These are phyloP conservation scores for Smutsia temminckii DNA, from an alignment of 2,797 vertebrate species.

Conservation along the genomic window DNA sequence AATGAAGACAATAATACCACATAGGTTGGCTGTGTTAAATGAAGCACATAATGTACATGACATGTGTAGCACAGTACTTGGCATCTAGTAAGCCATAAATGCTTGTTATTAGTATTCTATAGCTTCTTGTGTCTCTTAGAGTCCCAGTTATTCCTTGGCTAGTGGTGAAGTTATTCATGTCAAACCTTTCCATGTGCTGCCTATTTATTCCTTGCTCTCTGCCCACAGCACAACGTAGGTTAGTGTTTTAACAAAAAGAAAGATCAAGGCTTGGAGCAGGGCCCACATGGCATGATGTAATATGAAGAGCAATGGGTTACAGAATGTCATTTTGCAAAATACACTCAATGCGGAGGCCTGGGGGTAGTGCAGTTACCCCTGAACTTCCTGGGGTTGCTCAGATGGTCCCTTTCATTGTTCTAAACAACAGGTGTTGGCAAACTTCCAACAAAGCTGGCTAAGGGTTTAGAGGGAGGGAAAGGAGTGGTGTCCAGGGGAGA, in stretches of 20 bases:
- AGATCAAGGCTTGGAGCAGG: background rate
- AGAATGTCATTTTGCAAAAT: background rate
- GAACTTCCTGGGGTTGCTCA: background rate
- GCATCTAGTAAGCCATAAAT: background rate
- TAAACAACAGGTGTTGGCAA: constrained; percentile 8
- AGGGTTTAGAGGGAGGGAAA: background rate
- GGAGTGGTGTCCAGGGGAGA: background rate
- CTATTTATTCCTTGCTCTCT: background rate
- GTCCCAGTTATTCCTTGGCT: background rate
- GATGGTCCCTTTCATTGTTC: background rate
- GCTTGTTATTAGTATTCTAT: background rate
- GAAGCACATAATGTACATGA: background rate
- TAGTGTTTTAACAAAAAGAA: background rate
- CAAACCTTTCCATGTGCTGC: background rate
- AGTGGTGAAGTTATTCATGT: background rate
- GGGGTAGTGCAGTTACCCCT: background rate
- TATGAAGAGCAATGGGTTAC: background rate
- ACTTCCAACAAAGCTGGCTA: background rate
- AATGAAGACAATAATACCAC: background rate
- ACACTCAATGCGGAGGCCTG: background rate
- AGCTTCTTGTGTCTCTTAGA: background rate
- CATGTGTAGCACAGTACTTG: background rate
- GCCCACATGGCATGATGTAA: background rate
- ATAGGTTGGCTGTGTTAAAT: background rate
- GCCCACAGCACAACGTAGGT: background rate